Evolutionary conservation across 2,113 vertebrate species (phyloP).

Genomic region (Phalacrocorax aristotelis): DNA sequence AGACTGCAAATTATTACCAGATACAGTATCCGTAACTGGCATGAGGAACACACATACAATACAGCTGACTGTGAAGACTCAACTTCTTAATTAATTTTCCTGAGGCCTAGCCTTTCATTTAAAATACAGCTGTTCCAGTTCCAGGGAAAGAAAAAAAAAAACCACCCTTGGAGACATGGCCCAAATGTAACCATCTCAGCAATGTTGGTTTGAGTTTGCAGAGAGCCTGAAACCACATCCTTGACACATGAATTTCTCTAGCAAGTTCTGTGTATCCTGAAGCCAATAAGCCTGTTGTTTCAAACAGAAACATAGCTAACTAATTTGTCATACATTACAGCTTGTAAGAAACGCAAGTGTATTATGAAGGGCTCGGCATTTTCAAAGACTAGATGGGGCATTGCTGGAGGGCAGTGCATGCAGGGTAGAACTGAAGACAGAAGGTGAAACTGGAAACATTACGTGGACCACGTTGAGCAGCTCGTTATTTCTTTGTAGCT

Average conservation of each 20-base stretch:
- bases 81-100: constrained; percentile 64
- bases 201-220: not conserved
- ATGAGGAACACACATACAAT: constrained; percentile 21
- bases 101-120: constrained; percentile 50
- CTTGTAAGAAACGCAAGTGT: not conserved
- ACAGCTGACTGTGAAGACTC: constrained; percentile 36
- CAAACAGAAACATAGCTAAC: not conserved
- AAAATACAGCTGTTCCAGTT: constrained; percentile 42
- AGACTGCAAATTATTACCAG: constrained; percentile 61
- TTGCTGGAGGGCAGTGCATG: not conserved
- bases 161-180: not conserved
- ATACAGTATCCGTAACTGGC: constrained; percentile 42
- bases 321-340: not conserved
- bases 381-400: not conserved
- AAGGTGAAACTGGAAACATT: not conserved
- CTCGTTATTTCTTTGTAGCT: not conserved
- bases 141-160: not conserved
- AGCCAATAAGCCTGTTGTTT: not conserved
- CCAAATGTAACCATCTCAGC: not conserved
- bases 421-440: not conserved
- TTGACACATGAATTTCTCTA: not conserved
- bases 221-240: constrained; percentile 28
- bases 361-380: not conserved
- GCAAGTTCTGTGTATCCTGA: not conserved
- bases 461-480: not conserved